Conservation (phyloP, 2,888 invertebrate species). For the Buathra laborator region DNA sequence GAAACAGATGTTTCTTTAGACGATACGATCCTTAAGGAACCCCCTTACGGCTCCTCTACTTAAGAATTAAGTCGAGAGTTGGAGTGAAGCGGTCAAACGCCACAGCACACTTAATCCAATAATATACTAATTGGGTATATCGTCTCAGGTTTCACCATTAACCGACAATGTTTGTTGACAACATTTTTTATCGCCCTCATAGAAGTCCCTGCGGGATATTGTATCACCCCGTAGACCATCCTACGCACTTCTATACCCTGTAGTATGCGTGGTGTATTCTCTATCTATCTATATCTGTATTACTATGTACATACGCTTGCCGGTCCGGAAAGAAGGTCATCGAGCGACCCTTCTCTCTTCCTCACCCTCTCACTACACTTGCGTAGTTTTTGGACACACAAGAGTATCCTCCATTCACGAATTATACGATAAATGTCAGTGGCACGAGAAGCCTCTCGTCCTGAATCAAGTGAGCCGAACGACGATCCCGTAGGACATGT, state of each 20-base stretch:
- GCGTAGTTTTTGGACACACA: not conserved
- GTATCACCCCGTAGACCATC: slow-evolving; percentile 10
- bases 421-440: slow-evolving; percentile 8
- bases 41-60: not conserved
- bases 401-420: not conserved
- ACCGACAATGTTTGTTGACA: slow-evolving; percentile 1
- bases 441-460: not conserved
- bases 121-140: slow-evolving; percentile 17
- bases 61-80: not conserved
- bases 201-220: slow-evolving; percentile 4
- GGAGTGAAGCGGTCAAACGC: not conserved
- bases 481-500: slow-evolving; percentile 9
- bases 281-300: not conserved
- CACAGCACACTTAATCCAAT: not conserved
- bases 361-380: not conserved
- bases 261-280: not conserved
- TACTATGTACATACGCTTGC: not conserved
- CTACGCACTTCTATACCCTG: not conserved
- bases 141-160: not conserved
- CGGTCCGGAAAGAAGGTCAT: slow-evolving; percentile 7
- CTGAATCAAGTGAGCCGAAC: slow-evolving; percentile 3
- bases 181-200: not conserved
- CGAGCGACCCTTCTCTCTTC: slow-evolving; percentile 16
- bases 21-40: not conserved
- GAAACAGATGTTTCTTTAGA: not conserved